Conservation (phyloP, 2,113 vertebrate species). For the Hypanus sabinus region DNA sequence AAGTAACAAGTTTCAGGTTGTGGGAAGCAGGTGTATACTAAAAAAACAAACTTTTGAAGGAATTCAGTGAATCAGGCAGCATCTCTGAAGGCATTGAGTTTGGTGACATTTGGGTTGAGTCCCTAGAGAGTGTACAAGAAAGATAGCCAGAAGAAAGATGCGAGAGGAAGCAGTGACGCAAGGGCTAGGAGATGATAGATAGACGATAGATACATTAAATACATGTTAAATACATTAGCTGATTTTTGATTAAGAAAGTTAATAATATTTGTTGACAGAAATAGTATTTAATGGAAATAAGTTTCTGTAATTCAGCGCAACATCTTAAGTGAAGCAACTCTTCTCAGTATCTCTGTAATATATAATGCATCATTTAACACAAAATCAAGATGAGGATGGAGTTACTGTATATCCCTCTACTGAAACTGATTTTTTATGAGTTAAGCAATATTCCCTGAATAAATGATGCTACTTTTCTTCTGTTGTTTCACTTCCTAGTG, state of each 20-base stretch:
- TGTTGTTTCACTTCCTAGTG: not conserved
- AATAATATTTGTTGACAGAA: not conserved
- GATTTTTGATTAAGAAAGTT: not conserved
- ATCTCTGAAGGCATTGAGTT: no score
- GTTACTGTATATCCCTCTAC: not conserved
- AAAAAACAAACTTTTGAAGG: no score
- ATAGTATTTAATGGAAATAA: not conserved
- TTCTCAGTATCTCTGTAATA: not conserved
- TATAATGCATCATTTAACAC: not conserved
- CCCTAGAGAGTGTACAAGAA: no score
- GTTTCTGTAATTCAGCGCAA: not conserved
- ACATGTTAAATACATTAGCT: not conserved
- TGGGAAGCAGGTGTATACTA: no score
- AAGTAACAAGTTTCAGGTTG: no score
- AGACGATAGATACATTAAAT: no score
- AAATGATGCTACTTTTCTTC: no score
- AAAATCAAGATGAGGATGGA: constrained; percentile 21
- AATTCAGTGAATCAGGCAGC: no score
- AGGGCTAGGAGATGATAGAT: no score
- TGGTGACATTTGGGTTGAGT: no score
- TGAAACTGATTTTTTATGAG: not conserved
- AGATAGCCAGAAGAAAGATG: no score
- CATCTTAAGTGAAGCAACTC: not conserved
- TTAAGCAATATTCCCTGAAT: not conserved
- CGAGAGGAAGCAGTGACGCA: no score